Evolutionary conservation across 1,140 invertebrate genomes (phyloP), one percentile per base, ranked within the genome.

Genomic region (Aporrectodea caliginosa): DNA sequence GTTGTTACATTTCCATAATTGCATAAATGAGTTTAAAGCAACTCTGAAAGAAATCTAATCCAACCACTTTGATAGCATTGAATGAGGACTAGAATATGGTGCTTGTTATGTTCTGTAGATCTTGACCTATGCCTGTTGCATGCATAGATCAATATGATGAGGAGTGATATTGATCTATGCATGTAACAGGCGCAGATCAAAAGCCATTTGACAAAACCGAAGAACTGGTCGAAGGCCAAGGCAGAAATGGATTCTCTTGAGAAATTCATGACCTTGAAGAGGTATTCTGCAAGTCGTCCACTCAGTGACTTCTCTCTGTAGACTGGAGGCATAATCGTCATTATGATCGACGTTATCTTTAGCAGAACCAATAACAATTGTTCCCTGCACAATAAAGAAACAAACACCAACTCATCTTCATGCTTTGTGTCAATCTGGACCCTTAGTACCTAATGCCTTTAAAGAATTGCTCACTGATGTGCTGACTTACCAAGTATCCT

Each of bases 391-490:
- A 58, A 58, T 58, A 6, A 58, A 58, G 22, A 58, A 12, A 12
- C 43, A 58, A 12, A 58, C 6, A 58, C 22, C 43, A 58, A 58
- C 22, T 22, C 6, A 58, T 58, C 43, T 84, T 90, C 86, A n/a
- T n/a, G n/a, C n/a, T n/a, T n/a, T n/a, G n/a, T n/a, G n/a, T n/a
- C n/a, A n/a, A n/a, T n/a, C n/a, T n/a, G n/a, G n/a, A n/a, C n/a
- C n/a, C n/a, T n/a, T 70, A 90, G 22, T 12, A 12, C 43, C 6
- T 58, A 22, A 58, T 58, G 6, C 43, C 6, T 58, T 58, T 58
- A 58, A 58, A 58, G 22, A 12, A 58, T 58, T 12, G 6, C 22
- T 58, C 6, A 58, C 43, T 12, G 43, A 58, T 58, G 6, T 58
- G 43, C 22, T 58, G 43, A 6, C 43, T 22, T 22, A 58, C 43